phyloP scores from a whole-genome alignment of 2,888 invertebrate species.

The Itoplectis maculator region DNA sequence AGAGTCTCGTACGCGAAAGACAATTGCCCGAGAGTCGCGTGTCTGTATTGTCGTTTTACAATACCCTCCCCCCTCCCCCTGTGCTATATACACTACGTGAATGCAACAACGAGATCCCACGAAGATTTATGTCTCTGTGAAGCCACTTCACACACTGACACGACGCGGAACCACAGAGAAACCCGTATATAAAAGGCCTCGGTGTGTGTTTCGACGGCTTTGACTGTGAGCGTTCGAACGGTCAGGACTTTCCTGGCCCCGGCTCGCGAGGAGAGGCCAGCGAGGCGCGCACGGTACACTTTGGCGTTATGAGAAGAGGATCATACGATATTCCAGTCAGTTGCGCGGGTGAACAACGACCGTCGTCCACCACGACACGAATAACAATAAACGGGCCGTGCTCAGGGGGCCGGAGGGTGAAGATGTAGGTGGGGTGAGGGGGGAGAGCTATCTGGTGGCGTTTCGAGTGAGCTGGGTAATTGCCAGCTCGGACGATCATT shows the following conservation, averaged over 20 bases:
- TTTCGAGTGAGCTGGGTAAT: constrained; percentile 81
- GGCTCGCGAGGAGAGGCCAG: too few relatives aligned
- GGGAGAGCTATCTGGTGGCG: too few relatives aligned
- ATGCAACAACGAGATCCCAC: constrained; percentile 66
- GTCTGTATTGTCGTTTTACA: constrained; percentile 49
- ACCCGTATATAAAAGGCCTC: constrained; percentile 54
- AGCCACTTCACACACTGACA: constrained; percentile 54
- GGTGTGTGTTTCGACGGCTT: constrained; percentile 22
- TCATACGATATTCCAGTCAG: constrained; percentile 83
- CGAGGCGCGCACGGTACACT: constrained; percentile 69
- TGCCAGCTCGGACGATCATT: constrained; percentile 82
- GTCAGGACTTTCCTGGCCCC: constrained; percentile 42
- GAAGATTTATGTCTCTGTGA: constrained; percentile 66
- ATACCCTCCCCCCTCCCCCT: too few relatives aligned
- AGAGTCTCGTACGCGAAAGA: constrained; percentile 39
- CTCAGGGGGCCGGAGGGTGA: constrained; percentile 43
- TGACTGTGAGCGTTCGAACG: constrained; percentile 27
- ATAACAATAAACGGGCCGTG: constrained; percentile 77
- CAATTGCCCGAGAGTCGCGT: constrained; percentile 52
- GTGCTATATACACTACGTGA: constrained; percentile 48
- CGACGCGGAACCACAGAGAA: constrained; percentile 61
- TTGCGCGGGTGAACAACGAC: constrained; percentile 82
- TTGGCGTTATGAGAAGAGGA: constrained; percentile 81
- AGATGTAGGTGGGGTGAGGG: too few relatives aligned
- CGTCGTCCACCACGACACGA: constrained; percentile 80